Percentiles rank a stretch among this genome's conserved stretches.
Evolutionary conservation across 2,797 vertebrate genomes (phyloP).

Genomic region (Sebastes kiyomatsui): DNA sequence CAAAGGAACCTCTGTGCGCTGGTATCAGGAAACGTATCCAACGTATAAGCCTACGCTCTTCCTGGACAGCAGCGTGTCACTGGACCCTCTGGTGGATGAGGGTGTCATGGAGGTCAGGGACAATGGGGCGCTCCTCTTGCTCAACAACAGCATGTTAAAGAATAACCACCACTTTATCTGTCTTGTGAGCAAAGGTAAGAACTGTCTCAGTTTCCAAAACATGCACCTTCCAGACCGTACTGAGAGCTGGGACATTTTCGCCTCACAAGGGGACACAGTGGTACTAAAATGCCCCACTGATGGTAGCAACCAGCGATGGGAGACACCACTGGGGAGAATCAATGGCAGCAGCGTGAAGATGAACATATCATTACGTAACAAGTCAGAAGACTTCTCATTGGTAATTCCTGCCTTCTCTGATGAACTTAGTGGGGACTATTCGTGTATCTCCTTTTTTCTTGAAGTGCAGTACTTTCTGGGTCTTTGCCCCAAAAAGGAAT

Average conservation of each 20-base stretch:
- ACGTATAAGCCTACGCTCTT: slow-evolving; percentile 49
- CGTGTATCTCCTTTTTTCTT: slow-evolving; percentile 51
- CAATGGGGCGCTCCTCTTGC: slow-evolving; percentile 52
- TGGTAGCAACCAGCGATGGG: slow-evolving; percentile 65
- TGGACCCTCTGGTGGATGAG: slow-evolving; percentile 53
- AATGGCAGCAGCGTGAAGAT: slow-evolving; percentile 16
- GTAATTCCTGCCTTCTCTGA: slow-evolving; percentile 57
- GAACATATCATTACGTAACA: slow-evolving; percentile 21
- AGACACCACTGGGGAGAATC: slow-evolving; percentile 73
- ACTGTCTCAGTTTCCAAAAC: slow-evolving; percentile 72
- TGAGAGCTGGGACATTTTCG: slow-evolving; percentile 53
- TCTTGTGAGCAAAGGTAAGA: slow-evolving; percentile 55
- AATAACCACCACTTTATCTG: slow-evolving; percentile 65
- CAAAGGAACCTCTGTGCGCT: slow-evolving; percentile 61
- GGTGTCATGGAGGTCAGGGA: slow-evolving; percentile 45
- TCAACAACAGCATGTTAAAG: slow-evolving; percentile 43
- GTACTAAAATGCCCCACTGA: slow-evolving; percentile 63
- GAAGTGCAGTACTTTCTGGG: slow-evolving; percentile 59
- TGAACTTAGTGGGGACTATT: slow-evolving; percentile 68
- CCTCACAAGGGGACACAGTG: slow-evolving; percentile 66
- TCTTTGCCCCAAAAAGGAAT: slow-evolving; percentile 59
- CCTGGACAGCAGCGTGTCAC: slow-evolving; percentile 71
- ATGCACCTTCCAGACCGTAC: slow-evolving; percentile 35
- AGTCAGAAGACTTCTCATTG: slow-evolving; percentile 57
- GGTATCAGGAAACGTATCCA: slow-evolving; percentile 68